phyloP scores from a whole-genome alignment of 1,140 invertebrate species.

The Subanguina moxae region DNA sequence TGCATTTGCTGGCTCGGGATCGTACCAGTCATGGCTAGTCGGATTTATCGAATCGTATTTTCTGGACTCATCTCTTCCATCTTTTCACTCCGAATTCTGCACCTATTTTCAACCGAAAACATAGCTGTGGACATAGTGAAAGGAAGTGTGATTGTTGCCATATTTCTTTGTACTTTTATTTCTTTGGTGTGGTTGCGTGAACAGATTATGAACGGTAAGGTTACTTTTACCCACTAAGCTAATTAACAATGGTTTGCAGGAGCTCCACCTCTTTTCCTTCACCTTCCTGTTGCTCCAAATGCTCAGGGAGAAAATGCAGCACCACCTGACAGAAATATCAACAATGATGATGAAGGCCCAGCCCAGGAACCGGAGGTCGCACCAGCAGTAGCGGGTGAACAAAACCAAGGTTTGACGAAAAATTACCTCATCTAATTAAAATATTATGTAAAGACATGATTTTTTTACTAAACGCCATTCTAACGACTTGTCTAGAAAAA shows the following conservation, averaged over 20 bases:
- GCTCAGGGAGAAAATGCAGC: not conserved
- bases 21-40: constrained; percentile 89
- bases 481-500: no score
- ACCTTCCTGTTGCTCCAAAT: constrained; percentile 5
- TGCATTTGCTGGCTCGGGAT: constrained; percentile 94
- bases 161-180: constrained; percentile 92
- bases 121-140: constrained; percentile 43
- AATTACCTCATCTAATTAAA: no score
- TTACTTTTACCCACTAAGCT: not conserved
- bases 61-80: constrained; percentile 66
- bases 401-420: no score
- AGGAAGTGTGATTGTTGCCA: constrained; percentile 87
- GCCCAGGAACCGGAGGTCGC: constrained; percentile 24
- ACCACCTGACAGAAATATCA: constrained; percentile 32
- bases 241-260: not conserved
- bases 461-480: no score
- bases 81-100: constrained; percentile 75
- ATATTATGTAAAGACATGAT: no score
- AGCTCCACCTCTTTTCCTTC: constrained; percentile 24
- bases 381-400: no score
- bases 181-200: constrained; percentile 93
- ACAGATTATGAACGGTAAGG: constrained; percentile 73
- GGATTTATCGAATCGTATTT: constrained; percentile 45
- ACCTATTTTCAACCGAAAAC: constrained; percentile 65
- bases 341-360: constrained; percentile 62